phyloP scores from a whole-genome alignment of 2,797 vertebrate species.

The Girardinus metallicus region DNA sequence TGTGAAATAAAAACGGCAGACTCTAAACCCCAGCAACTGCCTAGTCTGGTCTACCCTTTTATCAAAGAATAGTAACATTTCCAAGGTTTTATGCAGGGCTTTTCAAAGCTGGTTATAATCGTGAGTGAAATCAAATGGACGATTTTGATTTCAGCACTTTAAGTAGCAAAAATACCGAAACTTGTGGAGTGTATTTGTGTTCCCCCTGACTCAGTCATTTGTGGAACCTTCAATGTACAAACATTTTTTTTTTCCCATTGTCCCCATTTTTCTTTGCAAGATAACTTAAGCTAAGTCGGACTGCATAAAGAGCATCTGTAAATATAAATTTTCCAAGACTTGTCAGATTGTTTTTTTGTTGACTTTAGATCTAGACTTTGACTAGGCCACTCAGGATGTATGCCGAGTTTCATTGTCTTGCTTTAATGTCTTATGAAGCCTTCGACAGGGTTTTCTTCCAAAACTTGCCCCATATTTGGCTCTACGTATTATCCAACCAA shows the following conservation, averaged over 20 bases:
- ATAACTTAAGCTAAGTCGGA: neutral
- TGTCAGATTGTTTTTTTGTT: neutral
- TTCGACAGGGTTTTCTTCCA: neutral
- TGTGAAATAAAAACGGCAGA: slow-evolving; percentile 29
- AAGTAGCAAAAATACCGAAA: neutral
- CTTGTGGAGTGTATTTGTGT: neutral
- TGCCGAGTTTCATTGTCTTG: neutral
- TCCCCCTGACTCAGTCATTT: neutral
- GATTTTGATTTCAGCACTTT: neutral
- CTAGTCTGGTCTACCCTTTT: slow-evolving; percentile 34
- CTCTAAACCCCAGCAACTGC: slow-evolving; percentile 34
- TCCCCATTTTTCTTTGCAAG: neutral
- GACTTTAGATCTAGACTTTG: neutral
- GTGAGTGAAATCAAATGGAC: neutral
- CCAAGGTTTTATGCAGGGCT: slow-evolving; percentile 20
- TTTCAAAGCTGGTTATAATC: slow-evolving; percentile 12
- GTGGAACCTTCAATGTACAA: neutral
- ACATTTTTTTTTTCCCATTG: neutral
- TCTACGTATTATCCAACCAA: neutral
- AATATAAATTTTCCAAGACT: neutral
- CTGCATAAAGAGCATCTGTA: neutral
- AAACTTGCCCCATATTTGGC: neutral
- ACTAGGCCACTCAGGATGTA: neutral
- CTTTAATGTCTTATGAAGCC: neutral
- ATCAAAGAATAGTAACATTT: slow-evolving; percentile 31